These are phyloP conservation scores for Anthopleura xanthogrammica DNA, from an alignment of 92 coral and sea anemone genomes.

Conservation along the genomic window DNA sequence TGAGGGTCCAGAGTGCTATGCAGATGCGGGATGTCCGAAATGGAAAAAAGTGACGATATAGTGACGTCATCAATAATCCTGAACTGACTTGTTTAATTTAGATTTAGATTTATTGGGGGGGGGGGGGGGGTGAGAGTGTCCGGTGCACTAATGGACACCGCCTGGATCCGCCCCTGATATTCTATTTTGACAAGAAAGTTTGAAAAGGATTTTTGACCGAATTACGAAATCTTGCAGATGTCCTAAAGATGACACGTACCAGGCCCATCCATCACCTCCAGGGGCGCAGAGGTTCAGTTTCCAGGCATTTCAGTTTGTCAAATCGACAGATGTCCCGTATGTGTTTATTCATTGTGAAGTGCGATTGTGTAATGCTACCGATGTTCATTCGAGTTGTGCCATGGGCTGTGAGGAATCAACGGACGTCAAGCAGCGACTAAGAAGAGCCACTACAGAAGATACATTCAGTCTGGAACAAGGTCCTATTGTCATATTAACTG, in stretches of 20 bases:
- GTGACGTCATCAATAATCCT: too few species aligned
- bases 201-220: not conserved
- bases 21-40: too few species aligned
- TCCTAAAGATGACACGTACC: constrained; percentile 45
- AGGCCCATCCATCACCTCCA: constrained; percentile 27
- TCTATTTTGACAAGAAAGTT: too few species aligned
- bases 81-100: too few species aligned
- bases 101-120: too few species aligned
- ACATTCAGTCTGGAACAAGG: constrained; percentile 34
- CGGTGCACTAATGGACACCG: too few species aligned
- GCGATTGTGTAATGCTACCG: constrained; percentile 48
- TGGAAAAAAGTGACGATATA: too few species aligned
- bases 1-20: not conserved
- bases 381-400: constrained; percentile 49
- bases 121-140: too few species aligned
- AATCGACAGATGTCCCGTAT: constrained; percentile 37
- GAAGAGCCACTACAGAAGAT: constrained; percentile 26
- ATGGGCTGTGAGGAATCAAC: constrained; percentile 26
- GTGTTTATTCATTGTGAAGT: constrained; percentile 66
- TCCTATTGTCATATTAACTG: constrained; percentile 27
- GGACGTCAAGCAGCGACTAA: constrained; percentile 14
- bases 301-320: constrained; percentile 60
- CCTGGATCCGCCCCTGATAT: too few species aligned
- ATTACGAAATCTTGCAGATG: constrained; percentile 11
- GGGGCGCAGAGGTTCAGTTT: constrained; percentile 56